Evolutionary conservation across 1,140 invertebrate species (phyloP), one percentile per base, ranked within the genome.

Genomic region (Planococcus citri): DNA sequence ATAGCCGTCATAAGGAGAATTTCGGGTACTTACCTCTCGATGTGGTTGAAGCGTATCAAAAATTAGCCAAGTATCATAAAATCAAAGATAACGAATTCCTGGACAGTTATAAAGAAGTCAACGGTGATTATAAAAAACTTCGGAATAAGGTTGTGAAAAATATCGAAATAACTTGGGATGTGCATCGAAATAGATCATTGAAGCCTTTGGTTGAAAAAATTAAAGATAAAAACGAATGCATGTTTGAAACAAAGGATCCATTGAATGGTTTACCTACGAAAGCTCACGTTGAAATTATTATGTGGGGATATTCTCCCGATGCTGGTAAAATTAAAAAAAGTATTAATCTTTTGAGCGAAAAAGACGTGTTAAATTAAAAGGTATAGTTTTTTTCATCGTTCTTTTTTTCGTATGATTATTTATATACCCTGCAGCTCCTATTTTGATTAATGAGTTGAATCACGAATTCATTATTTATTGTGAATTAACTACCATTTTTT

Each of bases 281-380:
- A 27, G 75, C 77, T 17, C 78, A 80, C 58, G 72, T 73, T 1
- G 69, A 74, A 20, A 74, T 78, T 24, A 79, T 80, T 12, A 76
- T 80, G 75, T 78, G 78, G 76, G 78, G 73, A 2, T 80, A 78
- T 69, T 79, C 76, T 25, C 71, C 75, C 6, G 79, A 80, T 17
- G 68, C 72, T 0, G 72, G 73, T 1, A 80, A 78, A 70, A 61
- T 79, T 0, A 80, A 79, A 70, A 79, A 79, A 71, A 72, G 73
- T 12, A 68, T 78, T 17, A 71, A 77, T 1, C 71, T 72, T 0
- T 67, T 79, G 6, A 72, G 72, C 14, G 76, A 79, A 33, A 33
- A 33, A 33, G 12, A n/a, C n/a, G n/a, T 51, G 6, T 51, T n/a
- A 51, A 51, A 51, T 51, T 51, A 51, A 33, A 33, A n/a, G n/a